Conservation (phyloP, 2,113 vertebrate species). For the Paedocypris sp. region DNA sequence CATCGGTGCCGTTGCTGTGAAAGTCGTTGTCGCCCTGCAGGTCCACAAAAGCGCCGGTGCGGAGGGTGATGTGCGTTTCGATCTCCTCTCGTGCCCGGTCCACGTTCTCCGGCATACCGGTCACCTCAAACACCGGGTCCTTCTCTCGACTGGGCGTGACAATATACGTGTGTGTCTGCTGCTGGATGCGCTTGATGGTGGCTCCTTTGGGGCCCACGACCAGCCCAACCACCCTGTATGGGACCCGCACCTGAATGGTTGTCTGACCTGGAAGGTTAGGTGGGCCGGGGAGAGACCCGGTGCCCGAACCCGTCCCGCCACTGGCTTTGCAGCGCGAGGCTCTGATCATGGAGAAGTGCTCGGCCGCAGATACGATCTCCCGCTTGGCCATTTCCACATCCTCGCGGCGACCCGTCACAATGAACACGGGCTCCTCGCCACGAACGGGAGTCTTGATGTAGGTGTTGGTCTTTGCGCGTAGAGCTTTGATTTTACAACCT, state of each 20-base stretch:
- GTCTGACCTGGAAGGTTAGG: conserved; percentile 90
- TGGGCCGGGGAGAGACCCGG: conserved; percentile 68
- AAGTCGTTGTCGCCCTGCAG: conserved; percentile 88
- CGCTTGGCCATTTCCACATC: conserved; percentile 94
- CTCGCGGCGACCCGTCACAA: conserved; percentile 88
- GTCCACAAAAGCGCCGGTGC: conserved; percentile 86
- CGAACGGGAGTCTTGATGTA: conserved; percentile 95
- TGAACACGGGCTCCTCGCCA: conserved; percentile 88
- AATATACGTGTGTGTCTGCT: conserved; percentile 95
- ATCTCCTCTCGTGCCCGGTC: conserved; percentile 91
- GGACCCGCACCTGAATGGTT: conserved; percentile 92
- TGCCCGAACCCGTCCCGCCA: conserved; percentile 40
- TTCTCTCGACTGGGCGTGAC: conserved; percentile 91
- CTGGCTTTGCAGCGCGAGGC: conserved; percentile 77
- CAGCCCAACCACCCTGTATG: conserved; percentile 89
- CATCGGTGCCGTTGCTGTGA: conserved; percentile 92
- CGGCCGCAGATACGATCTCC: conserved; percentile 87
- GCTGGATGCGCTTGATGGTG: conserved; percentile 97
- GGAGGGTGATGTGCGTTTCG: conserved; percentile 91
- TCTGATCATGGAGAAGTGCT: conserved; percentile 94
- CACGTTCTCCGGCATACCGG: conserved; percentile 95
- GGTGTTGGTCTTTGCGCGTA: conserved; percentile 92
- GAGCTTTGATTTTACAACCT: conserved; percentile 98
- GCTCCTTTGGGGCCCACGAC: conserved; percentile 94
- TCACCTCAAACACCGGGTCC: conserved; percentile 92